Conservation (phyloP, 2,797 vertebrate species). For the Mionectes olivaceus region DNA sequence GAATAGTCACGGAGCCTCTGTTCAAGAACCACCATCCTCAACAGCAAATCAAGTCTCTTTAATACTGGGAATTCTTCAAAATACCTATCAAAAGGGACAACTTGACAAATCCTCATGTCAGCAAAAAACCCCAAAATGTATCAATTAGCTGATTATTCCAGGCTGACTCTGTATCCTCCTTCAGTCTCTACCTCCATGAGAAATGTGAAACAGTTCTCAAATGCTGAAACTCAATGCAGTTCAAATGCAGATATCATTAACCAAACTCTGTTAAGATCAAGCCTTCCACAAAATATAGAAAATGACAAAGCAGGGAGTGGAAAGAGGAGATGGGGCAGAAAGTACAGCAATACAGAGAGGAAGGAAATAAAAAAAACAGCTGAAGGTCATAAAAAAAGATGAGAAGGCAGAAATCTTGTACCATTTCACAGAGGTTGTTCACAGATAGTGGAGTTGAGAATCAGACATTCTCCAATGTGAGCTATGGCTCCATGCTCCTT, state of each 20-base stretch:
- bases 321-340: neutral
- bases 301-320: neutral
- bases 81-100: neutral
- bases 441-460: neutral
- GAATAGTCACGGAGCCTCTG: neutral
- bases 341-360: rapidly evolving
- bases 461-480: neutral
- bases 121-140: neutral
- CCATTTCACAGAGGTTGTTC: neutral
- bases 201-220: neutral
- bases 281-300: neutral
- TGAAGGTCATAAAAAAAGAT: neutral
- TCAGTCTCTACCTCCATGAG: neutral
- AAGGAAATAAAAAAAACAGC: neutral
- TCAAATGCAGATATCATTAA: neutral
- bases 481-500: neutral
- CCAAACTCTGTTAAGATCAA: neutral
- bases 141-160: neutral
- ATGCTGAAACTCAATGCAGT: neutral
- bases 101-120: neutral
- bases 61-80: neutral
- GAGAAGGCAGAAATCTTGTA: neutral
- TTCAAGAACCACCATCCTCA: neutral
- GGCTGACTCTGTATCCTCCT: neutral
- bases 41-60: neutral